phyloP scores from a whole-genome alignment of 2,888 invertebrate species.

The Diabrotica balteata region DNA sequence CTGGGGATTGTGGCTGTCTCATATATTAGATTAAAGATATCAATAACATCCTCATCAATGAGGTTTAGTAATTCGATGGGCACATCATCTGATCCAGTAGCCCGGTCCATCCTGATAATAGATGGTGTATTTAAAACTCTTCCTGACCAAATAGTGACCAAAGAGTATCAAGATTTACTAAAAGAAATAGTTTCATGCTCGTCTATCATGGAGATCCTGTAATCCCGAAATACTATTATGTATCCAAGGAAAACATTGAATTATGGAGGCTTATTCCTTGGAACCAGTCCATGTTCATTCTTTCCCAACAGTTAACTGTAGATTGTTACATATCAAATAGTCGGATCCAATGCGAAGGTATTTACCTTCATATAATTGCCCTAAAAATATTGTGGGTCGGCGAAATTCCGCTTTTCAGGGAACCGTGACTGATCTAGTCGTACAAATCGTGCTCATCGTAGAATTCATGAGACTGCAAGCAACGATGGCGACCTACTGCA shows the following conservation, averaged over 20 bases:
- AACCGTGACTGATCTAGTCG: conserved; percentile 94
- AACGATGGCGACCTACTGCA: conserved; percentile 99
- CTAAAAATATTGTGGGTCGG: conserved; percentile 86
- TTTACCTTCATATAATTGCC: conserved; percentile 94
- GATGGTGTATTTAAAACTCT: conserved; percentile 91
- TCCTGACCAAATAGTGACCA: conserved; percentile 90
- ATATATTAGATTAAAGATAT: too few relatives aligned
- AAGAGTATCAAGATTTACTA: conserved; percentile 86
- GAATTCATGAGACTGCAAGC: conserved; percentile 98
- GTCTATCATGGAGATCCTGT: conserved; percentile 89
- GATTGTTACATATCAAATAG: conserved; percentile 91
- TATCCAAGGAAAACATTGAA: conserved; percentile 76
- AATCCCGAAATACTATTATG: conserved; percentile 93
- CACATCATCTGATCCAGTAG: too few relatives aligned
- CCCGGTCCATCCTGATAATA: conserved; percentile 95
- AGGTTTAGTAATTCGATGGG: too few relatives aligned
- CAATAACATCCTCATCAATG: too few relatives aligned
- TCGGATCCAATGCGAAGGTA: conserved; percentile 95
- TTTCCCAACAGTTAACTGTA: conserved; percentile 89
- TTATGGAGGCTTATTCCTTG: conserved; percentile 76
- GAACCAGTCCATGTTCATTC: conserved; percentile 96
- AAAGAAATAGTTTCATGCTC: conserved; percentile 80
- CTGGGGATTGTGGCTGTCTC: too few relatives aligned
- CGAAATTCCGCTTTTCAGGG: conserved; percentile 99
- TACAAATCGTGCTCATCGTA: conserved; percentile 97